Evolutionary conservation across 1,140 invertebrate species (phyloP).

Genomic region (Lepidurus packardi): DNA sequence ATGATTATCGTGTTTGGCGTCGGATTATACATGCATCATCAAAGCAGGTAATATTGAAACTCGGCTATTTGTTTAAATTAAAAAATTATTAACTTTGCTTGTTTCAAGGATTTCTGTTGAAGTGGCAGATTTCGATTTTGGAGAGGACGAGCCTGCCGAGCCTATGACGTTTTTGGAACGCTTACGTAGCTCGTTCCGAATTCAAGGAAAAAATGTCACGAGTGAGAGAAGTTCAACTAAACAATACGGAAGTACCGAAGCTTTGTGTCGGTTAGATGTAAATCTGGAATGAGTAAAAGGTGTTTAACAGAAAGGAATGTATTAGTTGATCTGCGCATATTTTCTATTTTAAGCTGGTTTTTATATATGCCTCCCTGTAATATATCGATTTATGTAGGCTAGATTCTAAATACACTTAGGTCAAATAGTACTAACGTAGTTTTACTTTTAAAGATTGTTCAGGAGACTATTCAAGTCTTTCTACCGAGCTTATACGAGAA

Average conservation of each 20-base stretch:
- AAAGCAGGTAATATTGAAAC: slow-evolving; percentile 22
- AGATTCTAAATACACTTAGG: neutral
- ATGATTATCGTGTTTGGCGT: slow-evolving; percentile 33
- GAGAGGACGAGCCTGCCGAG: slow-evolving; percentile 25
- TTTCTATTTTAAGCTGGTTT: neutral
- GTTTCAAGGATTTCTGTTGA: slow-evolving; percentile 28
- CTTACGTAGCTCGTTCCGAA: slow-evolving; percentile 13
- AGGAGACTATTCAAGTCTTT: too few species aligned
- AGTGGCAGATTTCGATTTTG: slow-evolving; percentile 34
- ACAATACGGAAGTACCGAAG: neutral
- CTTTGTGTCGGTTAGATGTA: neutral
- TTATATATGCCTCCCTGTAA: neutral
- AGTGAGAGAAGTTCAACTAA: neutral
- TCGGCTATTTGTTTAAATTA: neutral
- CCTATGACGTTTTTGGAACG: slow-evolving; percentile 27
- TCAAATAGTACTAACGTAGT: neutral
- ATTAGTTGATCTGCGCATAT: neutral
- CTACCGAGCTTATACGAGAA: too few species aligned
- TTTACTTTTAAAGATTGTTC: too few species aligned
- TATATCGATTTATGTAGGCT: neutral
- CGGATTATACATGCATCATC: slow-evolving; percentile 30
- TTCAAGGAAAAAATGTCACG: neutral
- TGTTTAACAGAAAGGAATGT: neutral
- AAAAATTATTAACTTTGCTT: neutral
- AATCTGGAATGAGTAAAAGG: neutral